phyloP scores from a whole-genome alignment of 2,888 invertebrate genomes.

The Schizotus pectinicornis region DNA sequence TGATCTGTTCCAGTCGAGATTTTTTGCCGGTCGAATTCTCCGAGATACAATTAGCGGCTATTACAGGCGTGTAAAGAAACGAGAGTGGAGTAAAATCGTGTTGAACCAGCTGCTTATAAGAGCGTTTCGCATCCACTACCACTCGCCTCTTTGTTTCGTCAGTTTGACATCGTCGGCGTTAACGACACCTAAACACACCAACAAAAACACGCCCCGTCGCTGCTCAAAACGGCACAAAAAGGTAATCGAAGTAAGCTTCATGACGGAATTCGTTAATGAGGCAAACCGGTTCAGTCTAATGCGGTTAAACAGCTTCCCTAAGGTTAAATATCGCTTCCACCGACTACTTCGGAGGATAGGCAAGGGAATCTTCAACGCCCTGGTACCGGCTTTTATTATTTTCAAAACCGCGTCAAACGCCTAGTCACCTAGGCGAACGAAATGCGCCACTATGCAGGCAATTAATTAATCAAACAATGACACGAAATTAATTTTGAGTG shows the following conservation, averaged over 20 bases:
- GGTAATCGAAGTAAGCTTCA: conserved; percentile 42
- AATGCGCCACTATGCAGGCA: not conserved
- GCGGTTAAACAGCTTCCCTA: conserved; percentile 34
- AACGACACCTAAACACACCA: conserved; percentile 39
- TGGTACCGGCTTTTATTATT: not conserved
- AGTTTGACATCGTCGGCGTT: conserved; percentile 38
- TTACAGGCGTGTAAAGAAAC: conserved; percentile 32
- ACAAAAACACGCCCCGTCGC: conserved; percentile 38
- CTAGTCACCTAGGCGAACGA: too few relatives aligned
- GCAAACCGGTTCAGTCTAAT: conserved; percentile 39
- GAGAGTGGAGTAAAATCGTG: conserved; percentile 30
- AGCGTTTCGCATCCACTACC: conserved; percentile 28
- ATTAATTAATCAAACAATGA: conserved; percentile 18
- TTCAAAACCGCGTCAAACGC: not conserved
- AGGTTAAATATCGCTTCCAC: conserved; percentile 19
- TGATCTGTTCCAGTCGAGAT: conserved; percentile 20
- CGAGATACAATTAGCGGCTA: conserved; percentile 35
- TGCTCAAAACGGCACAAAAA: conserved; percentile 37
- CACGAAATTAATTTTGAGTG: conserved; percentile 8
- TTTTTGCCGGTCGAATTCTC: conserved; percentile 33
- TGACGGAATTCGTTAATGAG: conserved; percentile 46
- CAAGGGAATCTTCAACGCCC: not conserved
- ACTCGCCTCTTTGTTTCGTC: conserved; percentile 30
- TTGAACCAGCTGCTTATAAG: conserved; percentile 38
- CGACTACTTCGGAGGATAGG: not conserved